A percentile compares a stretch with the other conserved stretches of the same genome.
phyloP scores from a whole-genome alignment of 2,888 invertebrate species.

The Leistus spinibarbis region DNA sequence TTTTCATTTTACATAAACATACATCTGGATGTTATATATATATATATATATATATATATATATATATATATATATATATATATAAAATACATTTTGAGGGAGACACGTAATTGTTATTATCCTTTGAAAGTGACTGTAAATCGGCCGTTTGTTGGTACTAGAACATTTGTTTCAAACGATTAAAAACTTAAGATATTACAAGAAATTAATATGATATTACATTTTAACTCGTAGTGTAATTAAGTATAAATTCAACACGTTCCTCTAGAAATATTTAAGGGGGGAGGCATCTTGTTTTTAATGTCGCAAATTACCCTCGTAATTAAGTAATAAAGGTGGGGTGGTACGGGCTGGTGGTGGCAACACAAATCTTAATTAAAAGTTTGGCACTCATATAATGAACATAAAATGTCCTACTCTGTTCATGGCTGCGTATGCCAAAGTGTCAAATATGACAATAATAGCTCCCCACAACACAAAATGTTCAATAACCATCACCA shows the following conservation, averaged over 20 bases:
- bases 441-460: background rate
- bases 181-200: background rate
- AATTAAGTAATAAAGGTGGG: background rate
- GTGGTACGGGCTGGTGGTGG: background rate
- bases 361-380: background rate
- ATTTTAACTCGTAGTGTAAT: background rate
- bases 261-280: background rate
- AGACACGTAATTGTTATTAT: too few relatives aligned
- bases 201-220: background rate
- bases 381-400: background rate
- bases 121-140: too few relatives aligned
- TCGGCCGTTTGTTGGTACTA: too few relatives aligned
- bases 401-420: background rate
- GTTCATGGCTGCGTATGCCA: background rate
- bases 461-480: background rate
- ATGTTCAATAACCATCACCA: background rate
- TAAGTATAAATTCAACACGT: background rate
- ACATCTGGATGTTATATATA: too few relatives aligned
- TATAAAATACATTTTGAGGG: too few relatives aligned
- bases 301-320: background rate
- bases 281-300: background rate
- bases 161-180: background rate
- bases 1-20: too few relatives aligned
- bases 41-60: too few relatives aligned
- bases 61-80: too few relatives aligned